Evolutionary conservation across 2,797 vertebrate genomes (phyloP), one percentile per base, ranked within the genome.

Genomic region (Gadopsis bispinosus): DNA sequence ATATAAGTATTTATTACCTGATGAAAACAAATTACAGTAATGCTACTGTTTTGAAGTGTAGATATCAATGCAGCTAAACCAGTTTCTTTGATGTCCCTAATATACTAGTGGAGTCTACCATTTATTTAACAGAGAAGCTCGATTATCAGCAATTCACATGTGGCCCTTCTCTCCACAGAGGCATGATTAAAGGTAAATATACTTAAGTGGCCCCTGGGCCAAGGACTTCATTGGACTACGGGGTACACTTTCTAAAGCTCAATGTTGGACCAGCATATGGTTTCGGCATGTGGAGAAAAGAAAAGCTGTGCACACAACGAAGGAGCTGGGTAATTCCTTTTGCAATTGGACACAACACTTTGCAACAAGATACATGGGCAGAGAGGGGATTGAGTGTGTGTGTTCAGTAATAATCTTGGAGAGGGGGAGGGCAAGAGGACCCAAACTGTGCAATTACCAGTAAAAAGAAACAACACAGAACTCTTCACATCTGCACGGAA

Each of bases 121-220:
- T 62, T 83, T 58, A 63, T 71, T 88, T 60, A 68, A 78, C 62
- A 84, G 16, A 55, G 54, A 55, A 76, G 71, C 78, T 68, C 17
- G 43, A 86, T 90, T 83, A 84, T 87, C 89, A 81, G 65, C 75
- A 76, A 85, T 90, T 88, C 79, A 87, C 77, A 86, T 83, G 71
- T 87, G 81, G 73, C 66, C 85, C 69, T 68, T 83, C 62, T 83
- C 69, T 77, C 83, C 72, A 80, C 81, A 86, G 88, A 87, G 74
- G 69, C 67, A 64, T 89, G 80, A 92, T 93, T 90, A 92, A 93
- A 90, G 80, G 88, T 93, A 93, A 93, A 94, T 92, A 86, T 77
- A 85, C 87, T 91, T 80, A 81, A 85, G 77, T 80, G 77, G 69
- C 84, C 90, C 79, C 75, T 75, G 75, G 77, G 83, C 89, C 75